Evolutionary conservation across 2,797 vertebrate species (phyloP).

Genomic region (Tinamus major): DNA sequence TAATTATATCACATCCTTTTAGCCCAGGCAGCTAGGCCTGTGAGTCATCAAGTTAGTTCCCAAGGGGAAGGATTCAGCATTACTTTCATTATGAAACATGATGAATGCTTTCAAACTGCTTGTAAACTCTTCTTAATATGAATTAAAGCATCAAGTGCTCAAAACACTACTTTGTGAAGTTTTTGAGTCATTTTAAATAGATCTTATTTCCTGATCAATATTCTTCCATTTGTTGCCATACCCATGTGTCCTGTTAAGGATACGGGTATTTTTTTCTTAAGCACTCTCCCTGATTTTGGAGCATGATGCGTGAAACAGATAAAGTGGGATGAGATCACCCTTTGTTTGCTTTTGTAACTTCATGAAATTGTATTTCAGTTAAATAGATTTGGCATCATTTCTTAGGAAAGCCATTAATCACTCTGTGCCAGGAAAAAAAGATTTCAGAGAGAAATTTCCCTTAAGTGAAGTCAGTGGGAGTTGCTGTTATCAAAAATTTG

Average conservation of each 20-base stretch:
- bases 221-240: slow-evolving; percentile 9
- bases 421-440: slow-evolving; percentile 36
- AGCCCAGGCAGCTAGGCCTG: background rate
- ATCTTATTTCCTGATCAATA: slow-evolving; percentile 49
- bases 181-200: slow-evolving; percentile 24
- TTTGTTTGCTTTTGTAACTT: slow-evolving; percentile 41
- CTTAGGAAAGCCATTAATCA: slow-evolving; percentile 56
- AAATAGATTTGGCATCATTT: slow-evolving; percentile 56
- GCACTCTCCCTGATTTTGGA: slow-evolving; percentile 20
- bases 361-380: slow-evolving; percentile 49
- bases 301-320: slow-evolving; percentile 10
- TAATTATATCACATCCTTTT: background rate
- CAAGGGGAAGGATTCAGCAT: background rate
- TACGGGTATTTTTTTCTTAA: slow-evolving; percentile 34
- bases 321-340: slow-evolving; percentile 48
- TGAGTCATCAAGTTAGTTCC: background rate
- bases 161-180: slow-evolving; percentile 31
- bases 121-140: slow-evolving; percentile 25
- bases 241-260: background rate
- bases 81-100: slow-evolving; percentile 18
- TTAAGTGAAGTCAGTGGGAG: slow-evolving; percentile 47
- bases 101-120: slow-evolving; percentile 21
- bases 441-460: slow-evolving; percentile 57
- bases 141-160: slow-evolving; percentile 47
- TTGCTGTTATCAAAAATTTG: slow-evolving; percentile 50